phyloP scores from a whole-genome alignment of 2,797 vertebrate genomes.

The Sebastes matsubarae region DNA sequence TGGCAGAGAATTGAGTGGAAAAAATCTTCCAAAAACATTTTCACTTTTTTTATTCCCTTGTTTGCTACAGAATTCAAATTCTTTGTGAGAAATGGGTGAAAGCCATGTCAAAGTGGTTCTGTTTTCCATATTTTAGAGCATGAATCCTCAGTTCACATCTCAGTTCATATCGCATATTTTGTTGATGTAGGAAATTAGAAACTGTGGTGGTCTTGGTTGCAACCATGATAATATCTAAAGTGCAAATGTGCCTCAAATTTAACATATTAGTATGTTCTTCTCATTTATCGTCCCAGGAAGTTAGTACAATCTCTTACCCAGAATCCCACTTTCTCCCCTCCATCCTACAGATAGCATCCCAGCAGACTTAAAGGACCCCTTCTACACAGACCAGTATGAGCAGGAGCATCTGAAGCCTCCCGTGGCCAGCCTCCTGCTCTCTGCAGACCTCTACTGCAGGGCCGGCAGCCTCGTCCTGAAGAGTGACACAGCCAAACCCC shows the following conservation, averaged over 20 bases:
- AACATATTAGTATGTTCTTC: not conserved
- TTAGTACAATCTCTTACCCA: not conserved
- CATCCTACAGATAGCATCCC: slow-evolving; percentile 88
- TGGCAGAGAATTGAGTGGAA: not conserved
- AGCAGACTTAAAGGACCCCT: slow-evolving; percentile 91
- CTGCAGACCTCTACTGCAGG: slow-evolving; percentile 95
- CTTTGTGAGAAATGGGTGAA: not conserved
- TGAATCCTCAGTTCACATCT: not conserved
- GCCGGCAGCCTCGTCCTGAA: slow-evolving; percentile 94
- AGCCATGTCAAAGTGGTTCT: not conserved
- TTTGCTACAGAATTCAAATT: not conserved
- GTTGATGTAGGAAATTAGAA: not conserved
- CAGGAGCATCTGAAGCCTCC: slow-evolving; percentile 98
- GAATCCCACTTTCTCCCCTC: not conserved
- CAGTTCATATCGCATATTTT: not conserved
- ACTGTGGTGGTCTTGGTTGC: not conserved
- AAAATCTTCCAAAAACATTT: not conserved
- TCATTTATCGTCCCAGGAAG: too few species aligned
- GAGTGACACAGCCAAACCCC: slow-evolving; percentile 89
- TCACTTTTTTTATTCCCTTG: not conserved
- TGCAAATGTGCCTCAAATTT: not conserved
- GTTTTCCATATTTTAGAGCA: not conserved
- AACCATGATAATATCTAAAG: not conserved
- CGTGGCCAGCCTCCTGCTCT: slow-evolving; percentile 91
- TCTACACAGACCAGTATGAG: slow-evolving; percentile 98